Base-by-base conservation (phyloP, 1,140 invertebrate species). In the Alviniconcha marisindica region DNA sequence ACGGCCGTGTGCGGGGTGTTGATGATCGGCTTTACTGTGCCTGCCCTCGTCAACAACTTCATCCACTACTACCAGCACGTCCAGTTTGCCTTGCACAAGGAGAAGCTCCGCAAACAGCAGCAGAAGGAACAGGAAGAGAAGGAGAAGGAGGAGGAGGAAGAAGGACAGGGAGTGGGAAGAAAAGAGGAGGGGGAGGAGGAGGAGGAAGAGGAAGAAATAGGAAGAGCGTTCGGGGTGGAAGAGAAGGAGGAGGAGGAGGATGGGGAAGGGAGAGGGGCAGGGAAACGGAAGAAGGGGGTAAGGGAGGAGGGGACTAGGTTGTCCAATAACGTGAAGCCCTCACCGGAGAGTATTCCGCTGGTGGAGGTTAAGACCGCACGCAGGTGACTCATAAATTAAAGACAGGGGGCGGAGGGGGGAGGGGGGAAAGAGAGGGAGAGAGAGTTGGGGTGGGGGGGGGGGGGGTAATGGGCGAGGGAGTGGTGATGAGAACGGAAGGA, bases 1-100 rank as follows among this genome's bases (percentile, higher is more conserved):
- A 88, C 98, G 96, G 98, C 98, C 95, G 97, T 99, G 95, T 99
- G 97, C 96, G 98, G 98, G 95, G 98, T 99, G 94, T 96, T 99
- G 95, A 97, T 99, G 95, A 97, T 99, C 95, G 98, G 98, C 94
- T 97, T 99, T 95, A 98, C 98, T 95, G 98, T 99, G 96, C 91
- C 91, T 12, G 89, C 91, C 36, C 90, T 92, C 77, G 90, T 91
- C 63, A 91, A 90, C 84, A 91, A 91, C 82, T 92, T 92, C 85
- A 85, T 87, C 42, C 97, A 98, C 95, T 99, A 98, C 95, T 99
- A 99, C 96, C 38, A 79, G 7, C 84, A 85, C 66, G 40, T 82
- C 10, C 38, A 88, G 74, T 88, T 83, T 81, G 83, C 84, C 0
- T 54, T 84, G 31, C 71, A 84, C 14, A 85, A 89, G 24, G 90